phyloP scores from a whole-genome alignment of 2,888 invertebrate genomes.

The Criorhina ranunculi region DNA sequence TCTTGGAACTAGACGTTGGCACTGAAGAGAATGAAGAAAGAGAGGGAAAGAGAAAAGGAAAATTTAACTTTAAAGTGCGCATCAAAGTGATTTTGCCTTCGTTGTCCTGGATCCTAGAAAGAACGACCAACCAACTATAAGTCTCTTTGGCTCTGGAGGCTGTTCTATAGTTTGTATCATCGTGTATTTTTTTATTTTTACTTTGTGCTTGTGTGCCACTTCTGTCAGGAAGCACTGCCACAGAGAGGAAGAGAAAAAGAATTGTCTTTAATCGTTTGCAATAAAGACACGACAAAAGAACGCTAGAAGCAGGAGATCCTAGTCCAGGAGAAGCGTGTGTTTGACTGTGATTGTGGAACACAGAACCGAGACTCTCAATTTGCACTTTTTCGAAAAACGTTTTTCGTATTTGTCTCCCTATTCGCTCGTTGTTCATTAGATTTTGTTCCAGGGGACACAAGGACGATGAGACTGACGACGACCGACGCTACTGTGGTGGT shows the following conservation, averaged over 20 bases:
- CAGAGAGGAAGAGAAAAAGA: slow-evolving; percentile 19
- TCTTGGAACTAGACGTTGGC: slow-evolving; percentile 10
- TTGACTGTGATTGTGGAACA: slow-evolving; percentile 59
- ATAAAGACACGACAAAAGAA: slow-evolving; percentile 66
- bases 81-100: slow-evolving; percentile 9
- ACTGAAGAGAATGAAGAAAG: no score
- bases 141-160: slow-evolving; percentile 5
- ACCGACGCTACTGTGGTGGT: slow-evolving; percentile 40
- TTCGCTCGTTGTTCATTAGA: slow-evolving; percentile 54
- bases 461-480: slow-evolving; percentile 19
- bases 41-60: slow-evolving; percentile 2
- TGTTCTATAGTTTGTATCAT: slow-evolving; percentile 16
- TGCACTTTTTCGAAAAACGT: slow-evolving; percentile 68
- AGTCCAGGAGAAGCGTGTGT: slow-evolving; percentile 5
- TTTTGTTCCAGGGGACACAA: slow-evolving; percentile 28
- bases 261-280: slow-evolving; percentile 72
- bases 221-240: slow-evolving; percentile 43
- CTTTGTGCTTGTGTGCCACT: slow-evolving; percentile 33
- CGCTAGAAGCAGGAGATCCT: slow-evolving; percentile 42
- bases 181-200: neutral
- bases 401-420: slow-evolving; percentile 14
- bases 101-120: neutral
- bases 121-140: no score
- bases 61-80: slow-evolving; percentile 41
- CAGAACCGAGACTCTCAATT: slow-evolving; percentile 66